Base-by-base conservation (phyloP, 2,888 invertebrate genomes). In the Protodeltote pygarga region DNA sequence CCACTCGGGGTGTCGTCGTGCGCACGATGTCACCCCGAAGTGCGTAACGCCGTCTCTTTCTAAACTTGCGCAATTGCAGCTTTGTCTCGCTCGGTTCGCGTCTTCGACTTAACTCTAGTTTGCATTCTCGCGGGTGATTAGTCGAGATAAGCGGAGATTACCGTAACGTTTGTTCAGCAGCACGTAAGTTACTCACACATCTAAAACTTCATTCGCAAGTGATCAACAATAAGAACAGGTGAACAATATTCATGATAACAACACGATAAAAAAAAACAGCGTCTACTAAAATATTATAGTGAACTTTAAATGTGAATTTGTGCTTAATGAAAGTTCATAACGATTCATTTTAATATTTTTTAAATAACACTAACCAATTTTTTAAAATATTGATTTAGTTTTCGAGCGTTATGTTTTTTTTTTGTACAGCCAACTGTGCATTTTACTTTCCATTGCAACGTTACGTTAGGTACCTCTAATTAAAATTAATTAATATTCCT, bases 161-260 rank as follows among this genome's bases (percentile, higher is more conserved):
- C 65, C 65, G 78, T 85, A 82, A 81, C 71, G 67, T 78, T 77
- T 55, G 65, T 61, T 71, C 83, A 74, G 39, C 82, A 77, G 74
- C 83, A 88, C 82, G 89, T 89, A 89, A 89, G 87, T 87, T 79
- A 69, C 49, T 45, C 25, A 39, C 42, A 57, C 63, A 62, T n/a
- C n/a, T n/a, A n/a, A n/a, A n/a, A n/a, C n/a, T n/a, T 59, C 64
- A 54, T 62, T 47, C 31, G 39, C 9, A 31, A 55, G 62, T 62
- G 55, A 35, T 28, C 27, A 11, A 45, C 10, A 21, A 21, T 17
- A 29, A 35, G 15, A 10, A 32, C 33, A 50, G 44, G 50, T 57
- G 39, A 21, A 27, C 13, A 34, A 41, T 16, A 25, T 32, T 41
- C 20, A 28, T 14, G 29, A 25, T n/a, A 38, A 40, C 10, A 13